Percentiles rank a stretch among this genome's conserved stretches.
These are phyloP conservation scores for Lamellibrachia luymesi DNA, from an alignment of 1,140 invertebrate genomes.

Conservation along the genomic window DNA sequence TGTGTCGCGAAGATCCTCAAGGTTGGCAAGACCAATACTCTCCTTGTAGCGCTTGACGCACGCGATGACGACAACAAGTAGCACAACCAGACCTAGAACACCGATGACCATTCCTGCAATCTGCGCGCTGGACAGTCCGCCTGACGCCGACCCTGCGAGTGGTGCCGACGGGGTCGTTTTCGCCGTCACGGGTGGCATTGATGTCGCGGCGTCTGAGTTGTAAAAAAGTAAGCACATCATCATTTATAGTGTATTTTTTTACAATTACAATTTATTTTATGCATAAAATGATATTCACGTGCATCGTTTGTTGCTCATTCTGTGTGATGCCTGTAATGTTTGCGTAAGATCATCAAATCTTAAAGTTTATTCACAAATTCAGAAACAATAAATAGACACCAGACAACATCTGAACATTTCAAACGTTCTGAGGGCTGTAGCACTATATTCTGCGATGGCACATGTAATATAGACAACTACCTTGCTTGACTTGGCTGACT, in stretches of 20 bases:
- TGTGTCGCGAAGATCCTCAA: background rate
- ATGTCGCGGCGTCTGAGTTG: background rate
- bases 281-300: no score
- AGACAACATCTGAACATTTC: background rate
- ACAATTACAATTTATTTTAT: background rate
- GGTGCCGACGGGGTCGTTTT: no score
- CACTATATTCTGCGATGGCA: background rate
- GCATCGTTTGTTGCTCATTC: no score
- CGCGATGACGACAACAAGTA: background rate
- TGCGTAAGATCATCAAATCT: no score
- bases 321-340: no score
- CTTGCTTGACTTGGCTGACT: background rate
- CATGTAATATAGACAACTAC: background rate
- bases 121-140: background rate
- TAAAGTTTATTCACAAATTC: no score
- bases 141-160: background rate
- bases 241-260: background rate
- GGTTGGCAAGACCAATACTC: background rate
- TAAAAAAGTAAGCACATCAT: background rate
- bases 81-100: background rate
- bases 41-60: background rate
- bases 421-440: background rate
- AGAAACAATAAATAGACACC: no score
- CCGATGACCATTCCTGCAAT: background rate
- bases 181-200: background rate